phyloP scores from a whole-genome alignment of 1,140 invertebrate species.

The Bactericera cockerelli region DNA sequence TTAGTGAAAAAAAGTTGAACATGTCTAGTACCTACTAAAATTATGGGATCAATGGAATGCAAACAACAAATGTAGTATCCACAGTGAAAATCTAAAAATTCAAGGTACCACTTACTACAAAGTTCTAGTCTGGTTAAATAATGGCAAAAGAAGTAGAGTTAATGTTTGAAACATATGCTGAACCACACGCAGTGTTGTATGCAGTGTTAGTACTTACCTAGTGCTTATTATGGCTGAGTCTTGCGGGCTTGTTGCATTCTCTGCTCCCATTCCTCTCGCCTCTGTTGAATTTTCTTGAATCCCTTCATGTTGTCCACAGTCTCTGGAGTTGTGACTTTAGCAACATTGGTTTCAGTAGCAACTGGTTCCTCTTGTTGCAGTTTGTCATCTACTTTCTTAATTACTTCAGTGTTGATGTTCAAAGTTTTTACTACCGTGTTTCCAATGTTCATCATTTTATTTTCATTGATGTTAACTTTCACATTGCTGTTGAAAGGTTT shows the following conservation, averaged over 20 bases:
- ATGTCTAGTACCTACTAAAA: too few species aligned
- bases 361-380: background rate
- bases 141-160: too few species aligned
- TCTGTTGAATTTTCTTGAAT: conserved; percentile 51
- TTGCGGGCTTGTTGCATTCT: conserved; percentile 43
- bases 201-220: too few species aligned
- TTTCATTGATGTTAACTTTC: conserved; percentile 13
- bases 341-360: conserved; percentile 26
- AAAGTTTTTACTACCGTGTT: conserved; percentile 19
- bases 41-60: too few species aligned
- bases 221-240: conserved; percentile 1
- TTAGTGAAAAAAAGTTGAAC: too few species aligned
- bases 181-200: too few species aligned
- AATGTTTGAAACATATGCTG: too few species aligned
- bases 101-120: too few species aligned
- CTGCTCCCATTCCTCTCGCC: conserved; percentile 55
- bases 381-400: too few species aligned
- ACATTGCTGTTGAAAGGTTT: background rate
- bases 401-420: conserved; percentile 21
- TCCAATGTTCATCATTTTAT: background rate
- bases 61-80: too few species aligned
- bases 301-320: conserved; percentile 35
- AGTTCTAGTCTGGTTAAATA: too few species aligned
- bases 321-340: conserved; percentile 22
- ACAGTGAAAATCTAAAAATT: too few species aligned